These are phyloP conservation scores for Galagoides demidoff DNA, from an alignment of 2,797 vertebrate genomes.

Conservation along the genomic window DNA sequence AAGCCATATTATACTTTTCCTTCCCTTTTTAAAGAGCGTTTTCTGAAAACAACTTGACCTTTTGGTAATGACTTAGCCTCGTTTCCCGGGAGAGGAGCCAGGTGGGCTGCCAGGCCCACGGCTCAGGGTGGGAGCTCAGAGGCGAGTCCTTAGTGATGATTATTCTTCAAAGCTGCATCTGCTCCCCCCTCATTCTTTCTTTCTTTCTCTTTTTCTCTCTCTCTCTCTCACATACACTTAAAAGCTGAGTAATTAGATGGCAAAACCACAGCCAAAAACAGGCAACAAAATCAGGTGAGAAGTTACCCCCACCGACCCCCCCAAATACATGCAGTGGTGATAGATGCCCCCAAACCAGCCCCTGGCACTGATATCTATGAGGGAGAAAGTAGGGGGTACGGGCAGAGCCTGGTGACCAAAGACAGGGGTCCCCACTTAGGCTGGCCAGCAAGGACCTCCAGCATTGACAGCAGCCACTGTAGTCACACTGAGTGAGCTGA, in stretches of 20 bases:
- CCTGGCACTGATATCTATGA: neutral
- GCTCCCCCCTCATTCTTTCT: neutral
- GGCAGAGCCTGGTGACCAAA: too few relatives aligned
- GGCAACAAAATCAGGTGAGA: neutral
- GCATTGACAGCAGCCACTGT: neutral
- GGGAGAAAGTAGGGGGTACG: neutral
- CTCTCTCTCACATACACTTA: fast-evolving
- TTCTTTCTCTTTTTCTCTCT: too few relatives aligned
- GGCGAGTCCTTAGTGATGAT: neutral
- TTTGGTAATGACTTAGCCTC: neutral
- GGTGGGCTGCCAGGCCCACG: neutral
- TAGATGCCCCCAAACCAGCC: too few relatives aligned
- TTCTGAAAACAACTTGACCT: constrained; percentile 42
- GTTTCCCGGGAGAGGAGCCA: neutral
- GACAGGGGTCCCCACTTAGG: too few relatives aligned
- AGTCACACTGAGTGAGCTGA: fast-evolving
- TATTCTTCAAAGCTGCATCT: neutral
- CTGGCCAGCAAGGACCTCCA: fast-evolving
- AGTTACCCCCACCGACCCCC: neutral
- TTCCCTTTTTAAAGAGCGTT: neutral
- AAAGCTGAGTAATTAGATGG: neutral
- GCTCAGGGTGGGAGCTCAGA: neutral
- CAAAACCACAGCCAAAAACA: neutral
- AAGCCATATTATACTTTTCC: neutral
- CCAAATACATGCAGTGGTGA: neutral